Conservation (phyloP, 2,888 invertebrate species). For the Rotaria sp. region DNA sequence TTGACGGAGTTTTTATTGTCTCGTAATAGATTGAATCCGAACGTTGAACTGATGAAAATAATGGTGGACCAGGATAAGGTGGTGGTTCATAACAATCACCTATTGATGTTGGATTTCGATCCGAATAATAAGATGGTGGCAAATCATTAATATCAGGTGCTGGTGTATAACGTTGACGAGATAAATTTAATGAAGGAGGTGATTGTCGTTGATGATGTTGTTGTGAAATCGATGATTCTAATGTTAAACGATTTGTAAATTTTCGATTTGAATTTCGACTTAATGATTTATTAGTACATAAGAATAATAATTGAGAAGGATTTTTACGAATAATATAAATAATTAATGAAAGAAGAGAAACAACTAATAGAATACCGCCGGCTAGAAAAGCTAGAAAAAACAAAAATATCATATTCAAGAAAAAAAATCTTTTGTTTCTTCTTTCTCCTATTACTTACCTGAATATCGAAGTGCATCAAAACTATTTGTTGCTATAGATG, state of each 20-base stretch:
- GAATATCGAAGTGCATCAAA: slow-evolving; percentile 29
- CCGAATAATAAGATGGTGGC: not conserved
- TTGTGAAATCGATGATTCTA: not conserved
- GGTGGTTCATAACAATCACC: not conserved
- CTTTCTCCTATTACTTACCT: not conserved
- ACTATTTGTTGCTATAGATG: not conserved
- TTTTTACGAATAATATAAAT: not conserved
- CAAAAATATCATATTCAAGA: too few species aligned
- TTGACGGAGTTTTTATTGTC: slow-evolving; percentile 9
- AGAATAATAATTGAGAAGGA: not conserved
- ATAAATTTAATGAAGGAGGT: not conserved
- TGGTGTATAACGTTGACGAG: not conserved
- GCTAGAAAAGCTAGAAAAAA: not conserved
- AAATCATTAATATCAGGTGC: not conserved
- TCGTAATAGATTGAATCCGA: slow-evolving; percentile 8
- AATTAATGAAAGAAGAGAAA: not conserved
- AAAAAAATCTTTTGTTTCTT: not conserved
- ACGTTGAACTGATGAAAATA: not conserved
- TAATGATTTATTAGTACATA: not conserved
- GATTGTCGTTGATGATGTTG: not conserved
- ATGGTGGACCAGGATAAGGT: not conserved
- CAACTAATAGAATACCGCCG: not conserved
- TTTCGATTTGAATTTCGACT: not conserved
- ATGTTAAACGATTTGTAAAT: not conserved
- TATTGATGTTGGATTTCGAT: not conserved